These are phyloP conservation scores for Atractosteus spatula DNA, from an alignment of 2,113 vertebrate genomes.

Conservation along the genomic window DNA sequence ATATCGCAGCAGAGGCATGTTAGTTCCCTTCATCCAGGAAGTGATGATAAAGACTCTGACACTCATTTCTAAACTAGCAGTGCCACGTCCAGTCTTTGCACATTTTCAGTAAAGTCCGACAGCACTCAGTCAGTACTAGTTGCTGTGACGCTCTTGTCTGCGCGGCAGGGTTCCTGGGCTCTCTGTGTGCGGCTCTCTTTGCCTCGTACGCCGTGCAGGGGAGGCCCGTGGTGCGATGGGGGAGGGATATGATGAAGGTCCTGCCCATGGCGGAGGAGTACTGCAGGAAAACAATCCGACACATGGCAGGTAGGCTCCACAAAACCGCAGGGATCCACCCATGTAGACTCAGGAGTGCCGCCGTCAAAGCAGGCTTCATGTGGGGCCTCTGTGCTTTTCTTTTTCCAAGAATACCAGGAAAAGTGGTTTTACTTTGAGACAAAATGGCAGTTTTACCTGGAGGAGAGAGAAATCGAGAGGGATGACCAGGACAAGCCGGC, in stretches of 20 bases:
- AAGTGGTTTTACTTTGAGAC: conserved; percentile 98
- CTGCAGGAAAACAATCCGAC: conserved; percentile 91
- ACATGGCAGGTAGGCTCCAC: conserved; percentile 81
- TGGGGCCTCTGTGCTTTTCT: neutral
- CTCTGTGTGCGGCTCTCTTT: conserved; percentile 86
- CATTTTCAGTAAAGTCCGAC: neutral
- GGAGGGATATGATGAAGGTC: conserved; percentile 83
- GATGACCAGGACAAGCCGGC: conserved; percentile 73
- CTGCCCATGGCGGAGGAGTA: conserved; percentile 85
- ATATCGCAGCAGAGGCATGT: too few species aligned
- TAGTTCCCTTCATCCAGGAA: neutral
- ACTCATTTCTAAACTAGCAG: too few species aligned
- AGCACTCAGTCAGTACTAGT: neutral
- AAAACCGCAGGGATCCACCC: neutral
- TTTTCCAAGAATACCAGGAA: conserved; percentile 84
- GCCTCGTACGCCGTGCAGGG: conserved; percentile 87
- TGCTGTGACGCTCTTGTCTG: neutral
- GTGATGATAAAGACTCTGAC: neutral
- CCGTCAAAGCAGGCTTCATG: neutral
- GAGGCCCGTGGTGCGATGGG: conserved; percentile 82
- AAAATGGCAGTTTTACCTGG: conserved; percentile 96
- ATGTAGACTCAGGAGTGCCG: too few species aligned
- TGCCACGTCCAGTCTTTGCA: neutral
- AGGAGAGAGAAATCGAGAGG: conserved; percentile 82
- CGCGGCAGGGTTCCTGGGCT: conserved; percentile 84